Conservation (phyloP, 2,888 invertebrate species). For the Ceriagrion tenellum region DNA sequence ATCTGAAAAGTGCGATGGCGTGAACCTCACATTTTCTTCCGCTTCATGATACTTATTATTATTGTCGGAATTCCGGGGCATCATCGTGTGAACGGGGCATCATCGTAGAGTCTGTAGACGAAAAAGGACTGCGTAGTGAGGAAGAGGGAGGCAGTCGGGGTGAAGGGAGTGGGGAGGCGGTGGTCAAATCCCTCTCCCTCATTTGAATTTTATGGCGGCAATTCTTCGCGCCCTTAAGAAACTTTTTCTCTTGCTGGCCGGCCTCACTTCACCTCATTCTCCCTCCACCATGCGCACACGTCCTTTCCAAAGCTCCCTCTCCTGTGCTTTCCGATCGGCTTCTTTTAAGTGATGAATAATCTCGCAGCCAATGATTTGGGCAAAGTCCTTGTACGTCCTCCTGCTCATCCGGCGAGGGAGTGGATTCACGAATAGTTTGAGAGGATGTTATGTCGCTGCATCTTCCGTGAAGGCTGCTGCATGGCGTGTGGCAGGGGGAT, state of each 20-base stretch:
- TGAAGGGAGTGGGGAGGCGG: neutral
- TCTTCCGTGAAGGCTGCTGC: too few species aligned
- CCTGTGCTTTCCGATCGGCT: neutral
- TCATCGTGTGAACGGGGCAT: neutral
- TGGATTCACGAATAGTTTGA: too few species aligned
- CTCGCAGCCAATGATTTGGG: neutral
- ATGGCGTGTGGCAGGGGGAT: too few species aligned
- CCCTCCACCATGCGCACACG: neutral
- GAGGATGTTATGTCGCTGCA: too few species aligned
- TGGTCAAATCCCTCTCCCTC: slow-evolving; percentile 25
- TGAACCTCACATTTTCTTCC: too few species aligned
- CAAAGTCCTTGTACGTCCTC: too few species aligned
- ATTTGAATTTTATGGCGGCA: slow-evolving; percentile 65
- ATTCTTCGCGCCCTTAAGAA: neutral
- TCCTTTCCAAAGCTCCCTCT: neutral
- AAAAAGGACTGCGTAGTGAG: neutral
- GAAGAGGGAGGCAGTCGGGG: neutral
- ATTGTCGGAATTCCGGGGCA: too few species aligned
- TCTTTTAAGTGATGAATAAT: neutral
- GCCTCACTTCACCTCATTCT: neutral
- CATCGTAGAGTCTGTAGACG: neutral
- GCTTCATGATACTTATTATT: too few species aligned
- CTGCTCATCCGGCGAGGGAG: too few species aligned
- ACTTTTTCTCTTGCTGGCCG: neutral
- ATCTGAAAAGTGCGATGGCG: too few species aligned